A percentile compares a stretch with the other conserved stretches of the same genome.
Conservation (phyloP, 2,888 invertebrate species). For the Tupiocoris notatus region DNA sequence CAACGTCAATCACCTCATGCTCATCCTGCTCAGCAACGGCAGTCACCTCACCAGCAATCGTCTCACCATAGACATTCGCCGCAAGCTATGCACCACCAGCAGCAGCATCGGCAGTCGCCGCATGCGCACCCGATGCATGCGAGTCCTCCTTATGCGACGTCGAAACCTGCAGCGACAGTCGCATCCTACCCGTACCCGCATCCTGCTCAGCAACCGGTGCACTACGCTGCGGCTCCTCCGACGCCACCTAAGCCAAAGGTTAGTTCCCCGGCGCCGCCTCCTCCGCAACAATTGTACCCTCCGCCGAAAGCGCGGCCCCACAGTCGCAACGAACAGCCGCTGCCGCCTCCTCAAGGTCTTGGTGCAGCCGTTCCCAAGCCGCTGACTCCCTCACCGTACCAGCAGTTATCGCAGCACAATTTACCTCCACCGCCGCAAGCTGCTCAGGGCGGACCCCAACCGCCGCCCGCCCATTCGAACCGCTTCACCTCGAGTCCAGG, state of each 20-base stretch:
- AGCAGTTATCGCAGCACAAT: constrained; percentile 57
- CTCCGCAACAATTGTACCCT: constrained; percentile 70
- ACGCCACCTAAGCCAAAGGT: constrained; percentile 64
- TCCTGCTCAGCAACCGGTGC: constrained; percentile 54
- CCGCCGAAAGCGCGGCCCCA: constrained; percentile 60
- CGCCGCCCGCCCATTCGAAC: constrained; percentile 53
- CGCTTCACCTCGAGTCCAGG: constrained; percentile 49
- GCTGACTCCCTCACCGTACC: constrained; percentile 58
- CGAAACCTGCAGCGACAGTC: constrained; percentile 51
- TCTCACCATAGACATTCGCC: constrained; percentile 48
- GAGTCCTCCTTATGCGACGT: constrained; percentile 47
- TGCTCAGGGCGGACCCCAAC: constrained; percentile 52
- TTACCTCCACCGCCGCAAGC: constrained; percentile 55
- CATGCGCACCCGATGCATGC: constrained; percentile 48
- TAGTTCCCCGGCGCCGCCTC: constrained; percentile 75
- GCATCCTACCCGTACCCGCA: constrained; percentile 53
- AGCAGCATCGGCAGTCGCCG: constrained; percentile 52
- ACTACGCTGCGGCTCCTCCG: constrained; percentile 58
- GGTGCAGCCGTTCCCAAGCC: constrained; percentile 55
- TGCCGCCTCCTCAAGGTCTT: constrained; percentile 54
- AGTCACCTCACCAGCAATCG: constrained; percentile 54
- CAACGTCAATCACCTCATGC: constrained; percentile 55
- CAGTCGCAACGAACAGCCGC: constrained; percentile 59
- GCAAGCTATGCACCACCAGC: constrained; percentile 48
- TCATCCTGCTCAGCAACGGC: constrained; percentile 50